Base-by-base conservation (phyloP, 2,888 invertebrate genomes). In the Drosophila longiperda region DNA sequence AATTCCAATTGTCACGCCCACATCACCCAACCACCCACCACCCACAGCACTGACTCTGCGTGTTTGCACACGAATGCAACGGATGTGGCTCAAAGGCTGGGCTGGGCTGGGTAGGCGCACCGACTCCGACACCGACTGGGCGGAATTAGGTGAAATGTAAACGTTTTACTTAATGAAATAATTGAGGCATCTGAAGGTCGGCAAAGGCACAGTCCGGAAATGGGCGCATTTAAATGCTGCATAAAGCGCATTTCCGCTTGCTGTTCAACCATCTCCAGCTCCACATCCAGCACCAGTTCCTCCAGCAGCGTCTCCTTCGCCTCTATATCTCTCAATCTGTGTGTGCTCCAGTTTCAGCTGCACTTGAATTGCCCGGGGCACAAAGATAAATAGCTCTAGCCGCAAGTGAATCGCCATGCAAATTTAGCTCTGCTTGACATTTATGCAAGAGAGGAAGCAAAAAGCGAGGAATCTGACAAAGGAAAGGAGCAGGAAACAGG, bases 131-230 rank as follows among this genome's bases (percentile, higher is more conserved):
- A n/a, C n/a, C 60, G 48, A 50, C 73, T 76, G 76, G 61, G 60
- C 74, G 75, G 89, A 91, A 86, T 91, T 87, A 87, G 87, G 79
- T 83, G 85, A 90, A 91, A 90, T 82, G 83, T 82, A 86, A 90
- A 90, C 83, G 87, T 83, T 90, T 83, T 80, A 80, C 90, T 75
- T 88, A 89, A 86, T 90, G 85, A 87, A 90, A 91, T 90, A 87
- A 89, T 89, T 90, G 87, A 83, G 81, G 75, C 81, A 79, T 69
- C 80, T 78, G 85, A 86, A 86, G 85, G 85, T 85, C 85, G 85
- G 66, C 75, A 57, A 49, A 26, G 26, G 17, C 6, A 26, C 66
- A 61, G 45, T 55, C 74, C 75, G 90, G 90, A 88, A 90, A 83
- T 73, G 80, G 76, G 71, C 61, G 78, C 75, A 80, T 82, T 87